Evolutionary conservation across 2,113 vertebrate species (phyloP).

Genomic region (Pseudonaja textilis): DNA sequence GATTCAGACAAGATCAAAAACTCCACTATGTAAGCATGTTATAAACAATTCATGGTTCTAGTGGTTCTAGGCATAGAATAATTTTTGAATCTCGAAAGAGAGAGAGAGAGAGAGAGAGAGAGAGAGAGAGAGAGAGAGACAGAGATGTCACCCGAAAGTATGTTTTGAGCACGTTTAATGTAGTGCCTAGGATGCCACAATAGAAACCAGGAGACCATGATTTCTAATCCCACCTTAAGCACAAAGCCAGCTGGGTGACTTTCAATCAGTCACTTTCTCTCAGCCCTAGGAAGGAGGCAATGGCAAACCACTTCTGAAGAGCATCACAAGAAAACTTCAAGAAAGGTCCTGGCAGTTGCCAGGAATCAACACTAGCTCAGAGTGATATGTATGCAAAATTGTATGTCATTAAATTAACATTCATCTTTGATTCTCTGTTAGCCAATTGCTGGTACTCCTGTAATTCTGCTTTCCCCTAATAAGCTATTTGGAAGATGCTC

Average conservation of each 20-base stretch:
- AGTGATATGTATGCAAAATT: not conserved
- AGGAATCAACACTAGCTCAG: not conserved
- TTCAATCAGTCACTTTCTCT: not conserved
- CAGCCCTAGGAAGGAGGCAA: not conserved
- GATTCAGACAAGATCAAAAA: no score
- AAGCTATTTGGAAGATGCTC: not conserved
- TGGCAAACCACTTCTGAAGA: not conserved
- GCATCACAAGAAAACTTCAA: not conserved
- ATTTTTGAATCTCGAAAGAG: not conserved
- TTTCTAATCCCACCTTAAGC: not conserved
- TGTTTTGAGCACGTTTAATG: not conserved
- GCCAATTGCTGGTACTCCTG: not conserved
- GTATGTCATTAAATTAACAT: not conserved
- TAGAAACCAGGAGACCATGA: not conserved
- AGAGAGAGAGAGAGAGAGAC: not conserved
- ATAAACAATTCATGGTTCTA: not conserved
- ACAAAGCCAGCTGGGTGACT: not conserved
- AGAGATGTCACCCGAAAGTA: not conserved
- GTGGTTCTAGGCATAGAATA: not conserved
- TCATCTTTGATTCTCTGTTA: not conserved
- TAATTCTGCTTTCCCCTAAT: no score
- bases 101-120: not conserved
- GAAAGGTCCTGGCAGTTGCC: not conserved
- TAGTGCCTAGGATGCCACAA: not conserved
- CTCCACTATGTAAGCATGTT: not conserved